phyloP scores from a whole-genome alignment of 2,888 invertebrate species.

The Phlogophora meticulosa region DNA sequence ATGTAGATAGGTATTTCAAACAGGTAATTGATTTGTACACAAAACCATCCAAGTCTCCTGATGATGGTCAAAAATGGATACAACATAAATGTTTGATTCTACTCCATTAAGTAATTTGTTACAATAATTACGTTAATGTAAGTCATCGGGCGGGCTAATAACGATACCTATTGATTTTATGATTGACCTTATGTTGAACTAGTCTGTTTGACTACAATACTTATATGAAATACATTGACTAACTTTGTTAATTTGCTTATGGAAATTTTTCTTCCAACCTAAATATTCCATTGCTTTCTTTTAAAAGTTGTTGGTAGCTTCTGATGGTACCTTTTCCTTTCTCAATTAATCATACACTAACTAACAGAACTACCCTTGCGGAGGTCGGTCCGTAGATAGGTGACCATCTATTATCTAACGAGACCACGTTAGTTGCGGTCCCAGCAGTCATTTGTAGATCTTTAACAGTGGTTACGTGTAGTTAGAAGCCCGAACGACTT shows the following conservation, averaged over 20 bases:
- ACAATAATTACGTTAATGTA: neutral
- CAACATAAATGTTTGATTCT: neutral
- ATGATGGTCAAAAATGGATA: neutral
- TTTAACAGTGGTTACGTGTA: too few relatives aligned
- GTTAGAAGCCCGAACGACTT: too few relatives aligned
- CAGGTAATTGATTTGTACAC: neutral
- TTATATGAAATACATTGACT: slow-evolving; percentile 11
- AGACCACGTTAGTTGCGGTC: too few relatives aligned
- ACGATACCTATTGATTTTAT: slow-evolving; percentile 8
- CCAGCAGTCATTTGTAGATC: too few relatives aligned
- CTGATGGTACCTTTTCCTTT: neutral
- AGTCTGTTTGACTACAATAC: neutral
- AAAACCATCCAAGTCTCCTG: neutral
- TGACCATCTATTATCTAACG: too few relatives aligned
- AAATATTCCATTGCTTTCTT: neutral
- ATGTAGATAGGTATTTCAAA: too few relatives aligned
- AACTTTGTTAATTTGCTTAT: neutral
- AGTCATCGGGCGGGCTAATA: neutral
- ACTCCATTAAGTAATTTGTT: neutral
- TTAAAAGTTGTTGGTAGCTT: neutral
- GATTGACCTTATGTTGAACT: slow-evolving; percentile 4
- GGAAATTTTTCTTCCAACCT: neutral
- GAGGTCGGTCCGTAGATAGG: too few relatives aligned
- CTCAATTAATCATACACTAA: neutral
- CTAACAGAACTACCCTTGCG: too few relatives aligned